Conservation (phyloP, 1,140 invertebrate species). For the Episyrphus balteatus region DNA sequence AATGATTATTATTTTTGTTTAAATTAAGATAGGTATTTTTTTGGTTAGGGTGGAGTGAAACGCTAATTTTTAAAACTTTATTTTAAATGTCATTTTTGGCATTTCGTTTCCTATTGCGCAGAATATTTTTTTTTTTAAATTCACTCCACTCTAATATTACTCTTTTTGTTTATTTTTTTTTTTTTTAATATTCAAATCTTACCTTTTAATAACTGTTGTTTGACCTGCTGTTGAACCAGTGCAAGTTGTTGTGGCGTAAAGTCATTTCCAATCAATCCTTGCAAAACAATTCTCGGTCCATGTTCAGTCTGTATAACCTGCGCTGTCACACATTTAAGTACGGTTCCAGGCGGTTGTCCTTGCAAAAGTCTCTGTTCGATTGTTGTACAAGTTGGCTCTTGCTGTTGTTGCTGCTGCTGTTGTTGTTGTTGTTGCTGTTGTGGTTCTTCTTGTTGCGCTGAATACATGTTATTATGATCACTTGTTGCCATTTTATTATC, state of each 20-base stretch:
- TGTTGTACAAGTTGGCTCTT: constrained; percentile 35
- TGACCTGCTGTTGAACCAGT: constrained; percentile 75
- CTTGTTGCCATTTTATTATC: neutral
- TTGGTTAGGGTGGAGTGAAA: too few relatives aligned
- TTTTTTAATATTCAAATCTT: constrained; percentile 6
- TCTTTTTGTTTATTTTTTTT: too few relatives aligned
- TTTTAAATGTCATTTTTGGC: too few relatives aligned
- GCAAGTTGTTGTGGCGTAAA: constrained; percentile 68
- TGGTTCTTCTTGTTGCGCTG: constrained; percentile 12
- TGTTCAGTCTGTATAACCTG: constrained; percentile 70
- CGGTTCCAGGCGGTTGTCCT: constrained; percentile 69
- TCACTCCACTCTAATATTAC: too few relatives aligned
- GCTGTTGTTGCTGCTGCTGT: constrained; percentile 12
- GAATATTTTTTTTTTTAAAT: too few relatives aligned
- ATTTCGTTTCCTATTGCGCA: too few relatives aligned
- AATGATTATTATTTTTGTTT: neutral
- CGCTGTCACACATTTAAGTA: constrained; percentile 76
- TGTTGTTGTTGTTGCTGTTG: constrained; percentile 11
- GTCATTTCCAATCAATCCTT: constrained; percentile 68
- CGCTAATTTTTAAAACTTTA: too few relatives aligned
- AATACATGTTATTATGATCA: neutral
- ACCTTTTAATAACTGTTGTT: constrained; percentile 77
- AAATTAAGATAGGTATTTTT: too few relatives aligned
- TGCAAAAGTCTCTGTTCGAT: constrained; percentile 59
- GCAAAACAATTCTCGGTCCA: constrained; percentile 71